phyloP scores from a whole-genome alignment of 1,140 invertebrate species.

The Drosophila melanica region DNA sequence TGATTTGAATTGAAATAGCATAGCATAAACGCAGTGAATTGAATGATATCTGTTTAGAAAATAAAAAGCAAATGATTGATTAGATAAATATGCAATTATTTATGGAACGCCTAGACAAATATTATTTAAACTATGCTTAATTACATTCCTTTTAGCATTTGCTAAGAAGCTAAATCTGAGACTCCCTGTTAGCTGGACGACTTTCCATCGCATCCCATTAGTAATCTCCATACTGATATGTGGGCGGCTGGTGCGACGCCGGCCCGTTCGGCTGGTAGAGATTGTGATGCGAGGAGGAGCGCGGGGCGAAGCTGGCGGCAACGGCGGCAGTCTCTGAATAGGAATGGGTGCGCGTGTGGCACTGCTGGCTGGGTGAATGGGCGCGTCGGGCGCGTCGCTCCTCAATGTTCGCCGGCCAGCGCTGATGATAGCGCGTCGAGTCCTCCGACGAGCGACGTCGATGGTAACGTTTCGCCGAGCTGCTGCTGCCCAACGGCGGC shows the following conservation, averaged over 20 bases:
- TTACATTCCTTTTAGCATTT: constrained; percentile 12
- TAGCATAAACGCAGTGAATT: constrained; percentile 7
- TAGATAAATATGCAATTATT: constrained; percentile 37
- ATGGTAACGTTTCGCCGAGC: constrained; percentile 68
- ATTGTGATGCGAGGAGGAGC: constrained; percentile 85
- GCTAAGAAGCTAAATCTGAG: neutral
- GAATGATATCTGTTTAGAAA: neutral
- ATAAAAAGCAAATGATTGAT: constrained; percentile 7
- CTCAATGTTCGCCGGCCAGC: constrained; percentile 81
- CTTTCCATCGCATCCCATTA: constrained; percentile 18
- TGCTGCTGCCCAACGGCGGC: constrained; percentile 12
- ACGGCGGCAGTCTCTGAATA: constrained; percentile 61
- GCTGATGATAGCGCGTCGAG: constrained; percentile 72
- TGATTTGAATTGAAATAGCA: neutral
- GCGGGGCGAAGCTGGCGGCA: constrained; percentile 65
- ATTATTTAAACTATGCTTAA: constrained; percentile 44
- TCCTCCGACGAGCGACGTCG: constrained; percentile 78
- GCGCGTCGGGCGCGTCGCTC: constrained; percentile 78
- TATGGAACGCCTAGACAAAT: constrained; percentile 23
- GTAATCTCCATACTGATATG: constrained; percentile 76
- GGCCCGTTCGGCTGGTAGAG: constrained; percentile 80
- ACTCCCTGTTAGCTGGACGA: neutral
- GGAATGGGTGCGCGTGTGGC: constrained; percentile 29
- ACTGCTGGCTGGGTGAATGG: constrained; percentile 75
- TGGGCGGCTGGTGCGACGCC: constrained; percentile 61